Evolutionary conservation across 2,797 vertebrate genomes (phyloP), one percentile per base, ranked within the genome.

Genomic region (Helostoma temminkii): DNA sequence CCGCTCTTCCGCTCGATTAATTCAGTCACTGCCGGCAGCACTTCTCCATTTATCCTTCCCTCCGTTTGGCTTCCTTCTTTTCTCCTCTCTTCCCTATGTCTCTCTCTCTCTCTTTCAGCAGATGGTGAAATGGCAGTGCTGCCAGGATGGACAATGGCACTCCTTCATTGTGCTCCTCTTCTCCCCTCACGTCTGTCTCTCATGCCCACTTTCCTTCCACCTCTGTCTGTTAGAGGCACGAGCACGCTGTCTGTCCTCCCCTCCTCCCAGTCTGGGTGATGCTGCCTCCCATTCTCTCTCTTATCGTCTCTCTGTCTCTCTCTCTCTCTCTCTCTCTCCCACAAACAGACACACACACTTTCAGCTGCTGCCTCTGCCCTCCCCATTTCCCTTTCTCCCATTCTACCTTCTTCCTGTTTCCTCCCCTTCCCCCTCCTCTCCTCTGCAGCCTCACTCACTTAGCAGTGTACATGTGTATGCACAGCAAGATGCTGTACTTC

Each of bases 121-220:
- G 88, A 88, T 82, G 82, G 88, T 85, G 84, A 88, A 90, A 91
- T 71, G 77, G 76, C 76, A 89, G 79, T 61, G 74, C 32, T 84
- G 80, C 80, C 80, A 82, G 89, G 61, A 78, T 80, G 84, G 87
- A 89, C 88, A 89, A 88, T 75, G 71, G 83, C 69, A 86, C 83
- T 92, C 88, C 91, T 91, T 92, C 92, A 91, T 92, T 92, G 91
- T 93, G 82, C 81, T 89, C 87, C 85, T 91, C 87, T 90, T 88
- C 90, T 91, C 83, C 90, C 87, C 83, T 91, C 78, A 76, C 80
- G 84, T 82, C 85, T 86, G 81, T 87, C 86, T 90, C 81, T 88
- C 86, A 81, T 81, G 66, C 81, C 83, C 81, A 78, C 88, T 88
- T 84, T 83, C 83, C 84, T 86, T 90, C 91, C 87, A 92, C 87